Evolutionary conservation across 2,888 invertebrate species (phyloP).

Genomic region (Pristionchus fissidentatus): DNA sequence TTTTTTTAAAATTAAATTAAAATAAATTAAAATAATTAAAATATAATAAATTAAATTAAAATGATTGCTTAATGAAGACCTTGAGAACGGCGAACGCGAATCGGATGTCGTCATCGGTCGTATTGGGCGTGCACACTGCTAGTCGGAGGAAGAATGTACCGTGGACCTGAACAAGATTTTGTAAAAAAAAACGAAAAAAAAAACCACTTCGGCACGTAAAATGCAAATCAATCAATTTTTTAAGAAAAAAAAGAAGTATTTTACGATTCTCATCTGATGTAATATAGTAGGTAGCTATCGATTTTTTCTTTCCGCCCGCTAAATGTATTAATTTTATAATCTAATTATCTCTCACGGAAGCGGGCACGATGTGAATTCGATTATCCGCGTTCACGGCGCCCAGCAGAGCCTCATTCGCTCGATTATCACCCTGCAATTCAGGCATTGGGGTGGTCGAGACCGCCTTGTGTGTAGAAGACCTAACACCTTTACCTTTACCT

Average conservation of each 20-base stretch:
- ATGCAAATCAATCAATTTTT: neutral
- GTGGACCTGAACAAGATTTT: constrained; percentile 65
- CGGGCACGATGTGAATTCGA: constrained; percentile 78
- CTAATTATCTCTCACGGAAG: constrained; percentile 67
- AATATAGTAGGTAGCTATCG: no score
- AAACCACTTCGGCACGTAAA: no score
- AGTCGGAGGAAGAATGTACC: constrained; percentile 77
- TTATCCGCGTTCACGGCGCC: constrained; percentile 77
- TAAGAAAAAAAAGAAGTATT: neutral
- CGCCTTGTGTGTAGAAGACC: no score
- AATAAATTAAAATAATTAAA: no score
- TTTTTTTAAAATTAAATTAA: no score
- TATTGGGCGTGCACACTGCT: constrained; percentile 77
- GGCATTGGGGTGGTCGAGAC: no score
- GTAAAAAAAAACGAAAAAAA: no score
- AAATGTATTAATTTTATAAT: no score
- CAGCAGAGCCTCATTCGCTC: constrained; percentile 76
- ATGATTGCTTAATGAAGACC: no score
- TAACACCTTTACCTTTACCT: no score
- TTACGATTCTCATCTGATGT: no score
- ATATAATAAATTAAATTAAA: no score
- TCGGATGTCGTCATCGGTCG: constrained; percentile 76
- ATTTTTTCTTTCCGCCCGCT: neutral
- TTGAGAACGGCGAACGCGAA: constrained; percentile 76
- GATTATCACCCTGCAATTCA: constrained; percentile 75